Conservation (phyloP, 2,888 invertebrate genomes). For the Schizotus pectinicornis region DNA sequence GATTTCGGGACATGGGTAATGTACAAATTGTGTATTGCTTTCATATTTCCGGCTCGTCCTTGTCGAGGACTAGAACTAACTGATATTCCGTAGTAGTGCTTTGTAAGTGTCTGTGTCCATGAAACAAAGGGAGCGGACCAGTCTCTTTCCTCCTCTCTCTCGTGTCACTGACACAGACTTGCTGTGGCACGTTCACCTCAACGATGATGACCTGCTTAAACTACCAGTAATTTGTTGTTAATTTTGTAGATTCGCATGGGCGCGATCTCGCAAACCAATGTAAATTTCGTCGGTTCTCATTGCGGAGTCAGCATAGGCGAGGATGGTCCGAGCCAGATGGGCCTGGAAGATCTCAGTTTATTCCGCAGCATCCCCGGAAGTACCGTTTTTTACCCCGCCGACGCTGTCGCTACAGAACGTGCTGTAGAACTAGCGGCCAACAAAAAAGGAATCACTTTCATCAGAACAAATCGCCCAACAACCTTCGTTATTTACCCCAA, state of each 20-base stretch:
- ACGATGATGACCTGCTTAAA: slow-evolving; percentile 4
- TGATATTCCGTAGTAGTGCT: too few species aligned
- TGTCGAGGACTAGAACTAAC: too few species aligned
- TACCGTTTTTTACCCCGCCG: slow-evolving; percentile 81
- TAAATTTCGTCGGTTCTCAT: slow-evolving; percentile 96
- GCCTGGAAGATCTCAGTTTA: slow-evolving; percentile 95
- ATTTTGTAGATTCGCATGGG: slow-evolving; percentile 92
- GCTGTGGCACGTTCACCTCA: too few species aligned
- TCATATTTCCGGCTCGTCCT: too few species aligned
- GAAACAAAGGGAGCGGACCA: too few species aligned
- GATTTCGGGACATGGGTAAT: too few species aligned
- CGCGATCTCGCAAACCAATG: slow-evolving; percentile 97
- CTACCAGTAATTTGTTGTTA: background rate
- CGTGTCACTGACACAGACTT: too few species aligned
- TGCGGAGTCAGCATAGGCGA: slow-evolving; percentile 98
- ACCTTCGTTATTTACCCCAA: slow-evolving; percentile 86
- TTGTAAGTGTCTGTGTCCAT: too few species aligned
- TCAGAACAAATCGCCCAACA: slow-evolving; percentile 93
- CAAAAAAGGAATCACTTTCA: slow-evolving; percentile 90
- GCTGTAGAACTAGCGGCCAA: slow-evolving; percentile 96
- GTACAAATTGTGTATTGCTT: too few species aligned
- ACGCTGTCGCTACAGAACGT: slow-evolving; percentile 94
- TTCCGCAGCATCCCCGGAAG: slow-evolving; percentile 90
- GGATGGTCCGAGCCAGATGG: slow-evolving; percentile 99
- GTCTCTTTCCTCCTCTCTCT: too few species aligned